Conservation (phyloP, 92 coral and sea anemone genomes). For the Porites divaricata region DNA sequence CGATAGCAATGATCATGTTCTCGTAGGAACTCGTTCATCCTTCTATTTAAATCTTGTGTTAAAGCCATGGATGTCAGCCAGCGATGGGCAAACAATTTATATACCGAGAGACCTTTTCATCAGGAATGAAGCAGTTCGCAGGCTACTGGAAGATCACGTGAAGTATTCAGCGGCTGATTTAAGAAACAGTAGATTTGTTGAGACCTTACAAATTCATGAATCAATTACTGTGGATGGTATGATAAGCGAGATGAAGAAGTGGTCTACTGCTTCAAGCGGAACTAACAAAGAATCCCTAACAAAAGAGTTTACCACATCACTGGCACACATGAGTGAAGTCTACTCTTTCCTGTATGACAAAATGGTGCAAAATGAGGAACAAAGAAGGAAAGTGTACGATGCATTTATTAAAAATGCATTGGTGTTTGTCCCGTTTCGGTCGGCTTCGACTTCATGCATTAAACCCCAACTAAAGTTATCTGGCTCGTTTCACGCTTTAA, state of each 20-base stretch:
- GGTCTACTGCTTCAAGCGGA: constrained; percentile 58
- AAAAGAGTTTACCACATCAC: constrained; percentile 61
- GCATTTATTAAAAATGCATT: constrained; percentile 68
- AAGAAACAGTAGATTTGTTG: constrained; percentile 50
- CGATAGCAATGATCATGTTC: constrained; percentile 58
- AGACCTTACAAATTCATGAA: constrained; percentile 59
- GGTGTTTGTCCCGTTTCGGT: constrained; percentile 67
- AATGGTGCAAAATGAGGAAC: constrained; percentile 21
- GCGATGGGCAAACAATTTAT: neutral
- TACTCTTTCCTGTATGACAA: constrained; percentile 56
- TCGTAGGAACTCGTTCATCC: constrained; percentile 66
- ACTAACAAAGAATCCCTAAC: constrained; percentile 16
- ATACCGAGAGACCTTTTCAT: constrained; percentile 64
- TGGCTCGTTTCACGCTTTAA: constrained; percentile 64
- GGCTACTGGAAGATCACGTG: constrained; percentile 68
- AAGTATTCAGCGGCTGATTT: constrained; percentile 56
- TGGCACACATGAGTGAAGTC: constrained; percentile 78
- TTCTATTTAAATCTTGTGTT: constrained; percentile 66
- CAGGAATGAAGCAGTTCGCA: constrained; percentile 20
- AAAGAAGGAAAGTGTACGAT: constrained; percentile 40
- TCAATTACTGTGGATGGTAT: constrained; percentile 61
- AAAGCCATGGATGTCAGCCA: constrained; percentile 75
- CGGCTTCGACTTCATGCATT: neutral
- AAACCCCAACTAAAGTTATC: neutral
- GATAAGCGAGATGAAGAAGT: constrained; percentile 60